Conservation (phyloP, 2,113 vertebrate species). For the Eulemur rufifrons region DNA sequence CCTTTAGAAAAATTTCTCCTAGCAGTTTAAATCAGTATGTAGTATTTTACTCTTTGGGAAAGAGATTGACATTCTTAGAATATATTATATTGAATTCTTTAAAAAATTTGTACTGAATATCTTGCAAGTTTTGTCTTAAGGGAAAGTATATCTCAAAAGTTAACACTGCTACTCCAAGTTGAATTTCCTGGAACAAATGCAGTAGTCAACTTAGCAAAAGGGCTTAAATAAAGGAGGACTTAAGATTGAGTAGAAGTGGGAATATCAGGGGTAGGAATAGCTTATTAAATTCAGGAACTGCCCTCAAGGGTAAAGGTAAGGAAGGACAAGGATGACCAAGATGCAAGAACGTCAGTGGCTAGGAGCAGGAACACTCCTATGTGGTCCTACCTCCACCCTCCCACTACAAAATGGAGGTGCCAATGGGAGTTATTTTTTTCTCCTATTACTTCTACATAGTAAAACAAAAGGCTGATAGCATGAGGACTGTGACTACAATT, state of each 20-base stretch:
- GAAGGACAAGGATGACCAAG: not conserved
- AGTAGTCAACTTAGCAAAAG: not conserved
- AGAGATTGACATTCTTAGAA: not conserved
- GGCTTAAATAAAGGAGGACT: not conserved
- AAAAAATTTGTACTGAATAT: constrained; percentile 10
- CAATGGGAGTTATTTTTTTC: not conserved
- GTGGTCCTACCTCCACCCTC: not conserved
- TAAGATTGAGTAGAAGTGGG: not conserved
- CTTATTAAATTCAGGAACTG: not conserved
- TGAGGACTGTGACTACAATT: not conserved
- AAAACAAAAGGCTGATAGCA: not conserved
- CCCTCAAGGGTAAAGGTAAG: not conserved
- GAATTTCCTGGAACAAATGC: constrained; percentile 1
- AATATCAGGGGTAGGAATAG: not conserved
- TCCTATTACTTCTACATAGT: not conserved
- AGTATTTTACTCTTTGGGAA: not conserved
- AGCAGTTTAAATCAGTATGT: not conserved
- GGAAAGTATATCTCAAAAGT: not conserved
- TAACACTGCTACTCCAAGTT: not conserved
- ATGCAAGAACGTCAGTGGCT: not conserved
- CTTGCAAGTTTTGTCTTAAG: not conserved
- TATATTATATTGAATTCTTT: not conserved
- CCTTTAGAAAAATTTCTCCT: not conserved
- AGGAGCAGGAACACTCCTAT: not conserved
- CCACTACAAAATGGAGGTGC: not conserved